Base-by-base conservation (phyloP, 2,888 invertebrate species). In the Tanaodytes sp. region DNA sequence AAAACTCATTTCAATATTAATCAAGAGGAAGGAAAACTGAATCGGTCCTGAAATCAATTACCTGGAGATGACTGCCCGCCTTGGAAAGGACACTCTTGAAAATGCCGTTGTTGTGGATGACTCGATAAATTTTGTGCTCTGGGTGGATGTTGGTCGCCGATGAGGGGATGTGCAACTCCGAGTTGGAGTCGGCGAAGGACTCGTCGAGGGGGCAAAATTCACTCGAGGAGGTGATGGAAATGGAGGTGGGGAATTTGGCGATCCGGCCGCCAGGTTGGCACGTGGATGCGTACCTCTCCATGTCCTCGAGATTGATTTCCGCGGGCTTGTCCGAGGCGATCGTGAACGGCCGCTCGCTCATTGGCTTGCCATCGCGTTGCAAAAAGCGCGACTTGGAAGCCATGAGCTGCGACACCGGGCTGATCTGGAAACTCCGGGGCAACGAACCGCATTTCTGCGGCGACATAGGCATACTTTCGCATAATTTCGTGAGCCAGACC, bases 401-500 rank as follows among this genome's bases (percentile, higher is more conserved):
- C 65, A 86, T 85, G 81, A 86, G 79, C 69, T 85, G 85, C 45
- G 77, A 84, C 19, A 88, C 87, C 33, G 88, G 87, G 52, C 87
- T 87, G 75, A 90, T 88, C 84, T 93, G 93, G 76, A 93, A 93
- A 77, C 93, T 93, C 75, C 93, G 87, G 0, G 93, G 93, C 55
- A 93, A 82, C 0, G 93, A 93, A 16, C 93, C 93, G 11, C 92
- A 91, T 82, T 93, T 93, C 79, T 90, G 89, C 52, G 88, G 87
- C 0, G 89, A 88, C 2, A 89, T 89, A 43, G 90, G 91, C 55
- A 93, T 87, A 78, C 91, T 90, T 75, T 90, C 90, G 54, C 73
- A 74, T 2, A 59, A 45, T 55, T 91, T 89, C 73, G 90, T 91
- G 18, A 92, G 81, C 92, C 92, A 92, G 62, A 91, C 89, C 57